phyloP scores from a whole-genome alignment of 2,888 invertebrate genomes.

The Campopleginae sp. region DNA sequence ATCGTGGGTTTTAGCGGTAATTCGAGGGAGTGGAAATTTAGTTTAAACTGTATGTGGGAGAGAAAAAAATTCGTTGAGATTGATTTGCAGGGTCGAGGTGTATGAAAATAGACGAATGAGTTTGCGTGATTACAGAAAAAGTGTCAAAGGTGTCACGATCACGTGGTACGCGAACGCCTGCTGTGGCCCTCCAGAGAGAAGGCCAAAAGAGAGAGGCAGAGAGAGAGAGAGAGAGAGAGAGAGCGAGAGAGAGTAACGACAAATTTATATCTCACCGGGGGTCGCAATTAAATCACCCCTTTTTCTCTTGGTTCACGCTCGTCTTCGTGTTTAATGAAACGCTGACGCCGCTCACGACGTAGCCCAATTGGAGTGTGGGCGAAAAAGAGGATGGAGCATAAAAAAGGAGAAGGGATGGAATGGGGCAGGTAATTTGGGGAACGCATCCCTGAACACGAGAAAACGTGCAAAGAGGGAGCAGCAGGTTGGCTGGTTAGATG shows the following conservation, averaged over 20 bases:
- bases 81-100: background rate
- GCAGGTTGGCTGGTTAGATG: background rate
- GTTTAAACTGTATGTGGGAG: background rate
- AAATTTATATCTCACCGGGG: slow-evolving; percentile 50
- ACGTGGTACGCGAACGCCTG: slow-evolving; percentile 11
- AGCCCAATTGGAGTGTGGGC: background rate
- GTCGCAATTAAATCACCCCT: slow-evolving; percentile 54
- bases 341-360: slow-evolving; percentile 20
- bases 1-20: background rate
- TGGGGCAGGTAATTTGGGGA: slow-evolving; percentile 24
- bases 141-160: background rate
- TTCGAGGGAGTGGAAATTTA: background rate
- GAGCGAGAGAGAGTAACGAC: slow-evolving; percentile 9
- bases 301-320: background rate
- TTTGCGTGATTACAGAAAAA: background rate
- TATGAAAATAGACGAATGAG: slow-evolving; percentile 9
- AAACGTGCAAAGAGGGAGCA: slow-evolving; percentile 25
- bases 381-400: background rate
- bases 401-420: background rate
- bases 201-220: background rate
- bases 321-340: slow-evolving; percentile 46
- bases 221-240: background rate
- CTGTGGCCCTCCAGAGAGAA: background rate
- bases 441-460: slow-evolving; percentile 50
- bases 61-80: background rate